Evolutionary conservation across 2,888 invertebrate species (phyloP), one percentile per base, ranked within the genome.

Genomic region (Pseudoips prasinana): DNA sequence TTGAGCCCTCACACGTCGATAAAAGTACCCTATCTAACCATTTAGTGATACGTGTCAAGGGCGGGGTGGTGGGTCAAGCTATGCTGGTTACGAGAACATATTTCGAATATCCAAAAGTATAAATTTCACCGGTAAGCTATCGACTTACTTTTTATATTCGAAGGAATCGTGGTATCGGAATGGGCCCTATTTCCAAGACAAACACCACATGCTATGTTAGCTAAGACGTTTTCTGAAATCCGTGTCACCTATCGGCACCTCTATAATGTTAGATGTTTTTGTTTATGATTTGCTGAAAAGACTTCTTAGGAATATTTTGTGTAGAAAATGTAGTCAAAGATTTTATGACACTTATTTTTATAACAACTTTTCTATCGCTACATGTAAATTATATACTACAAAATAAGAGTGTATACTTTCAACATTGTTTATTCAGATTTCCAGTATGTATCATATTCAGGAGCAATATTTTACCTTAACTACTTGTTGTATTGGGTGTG

Each of bases 81-180:
- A 52, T 0, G 30, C 8, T 71, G 77, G 85, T 54, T 18, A 41
- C 37, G 34, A 44, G 67, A 77, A 74, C 85, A 86, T 86, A 86
- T 87, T 87, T 84, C 78, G 86, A 80, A 85, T 85, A 88, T 83
- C 84, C 82, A 81, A 83, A 86, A 84, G 87, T 86, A 88, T 88
- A 88, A 88, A 88, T 88, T 88, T 74, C 64, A 58, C 56, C 74
- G 71, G 85, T 87, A 87, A 88, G 88, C 87, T 87, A 87, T 88
- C 83, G 87, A 85, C 87, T 88, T 88, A 86, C 81, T 86, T 87
- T 87, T 87, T 88, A 87, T 87, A 86, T 85, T 79, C 85, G 62
- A 65, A 64, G 67, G 73, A 79, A 80, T 79, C 83, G 81, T 70
- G 73, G 74, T 75, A 69, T 61, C 58, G 68, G 74, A 80, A 85